These are phyloP conservation scores for Cyanoliseus patagonus DNA, from an alignment of 2,113 vertebrate genomes.

Conservation along the genomic window DNA sequence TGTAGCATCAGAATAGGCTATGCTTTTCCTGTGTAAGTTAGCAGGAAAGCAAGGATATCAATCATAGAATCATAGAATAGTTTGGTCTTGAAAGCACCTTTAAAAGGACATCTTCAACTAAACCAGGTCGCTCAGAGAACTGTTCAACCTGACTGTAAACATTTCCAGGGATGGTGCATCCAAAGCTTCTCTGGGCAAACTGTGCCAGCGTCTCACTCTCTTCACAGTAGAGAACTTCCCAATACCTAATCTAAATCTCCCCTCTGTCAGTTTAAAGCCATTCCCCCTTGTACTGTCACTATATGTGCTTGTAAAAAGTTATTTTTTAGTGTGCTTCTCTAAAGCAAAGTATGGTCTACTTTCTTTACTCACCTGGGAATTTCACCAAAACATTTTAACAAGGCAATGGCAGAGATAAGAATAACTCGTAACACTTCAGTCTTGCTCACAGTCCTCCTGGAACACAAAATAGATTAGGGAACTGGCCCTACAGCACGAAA, in stretches of 20 bases:
- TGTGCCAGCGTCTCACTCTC: background rate
- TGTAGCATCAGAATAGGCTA: background rate
- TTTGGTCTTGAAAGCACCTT: background rate
- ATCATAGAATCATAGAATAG: background rate
- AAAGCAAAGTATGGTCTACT: background rate
- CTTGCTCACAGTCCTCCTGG: background rate
- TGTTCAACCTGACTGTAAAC: rapidly evolving
- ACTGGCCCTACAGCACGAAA: background rate
- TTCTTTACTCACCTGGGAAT: background rate
- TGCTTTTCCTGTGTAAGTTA: background rate
- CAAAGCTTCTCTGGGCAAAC: background rate
- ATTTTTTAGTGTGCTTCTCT: background rate
- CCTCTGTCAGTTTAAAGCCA: background rate
- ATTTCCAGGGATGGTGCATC: background rate
- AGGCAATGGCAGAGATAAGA: background rate
- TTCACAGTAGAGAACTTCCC: background rate
- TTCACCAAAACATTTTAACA: background rate
- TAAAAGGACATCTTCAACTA: background rate
- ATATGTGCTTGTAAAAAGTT: background rate
- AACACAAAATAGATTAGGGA: no score
- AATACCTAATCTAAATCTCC: background rate
- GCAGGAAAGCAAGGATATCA: background rate
- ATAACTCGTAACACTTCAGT: background rate
- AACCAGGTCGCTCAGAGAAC: background rate
- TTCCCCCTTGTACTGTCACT: background rate